phyloP scores from a whole-genome alignment of 2,888 invertebrate species.

The Nebria brevicollis region DNA sequence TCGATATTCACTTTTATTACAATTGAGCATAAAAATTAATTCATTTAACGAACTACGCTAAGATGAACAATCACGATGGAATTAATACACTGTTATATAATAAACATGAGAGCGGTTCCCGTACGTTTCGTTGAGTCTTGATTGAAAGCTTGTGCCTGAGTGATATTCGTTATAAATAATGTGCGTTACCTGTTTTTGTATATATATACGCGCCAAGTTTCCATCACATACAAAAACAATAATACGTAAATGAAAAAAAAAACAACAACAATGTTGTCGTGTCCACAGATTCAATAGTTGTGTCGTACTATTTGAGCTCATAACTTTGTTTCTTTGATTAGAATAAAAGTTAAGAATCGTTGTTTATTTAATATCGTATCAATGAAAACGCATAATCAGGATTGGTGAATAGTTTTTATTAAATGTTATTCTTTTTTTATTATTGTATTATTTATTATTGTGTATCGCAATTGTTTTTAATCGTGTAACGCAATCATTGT shows the following conservation, averaged over 20 bases:
- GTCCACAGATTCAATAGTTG: conserved; percentile 22
- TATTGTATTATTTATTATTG: conserved; percentile 46
- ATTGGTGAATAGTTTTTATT: conserved; percentile 41
- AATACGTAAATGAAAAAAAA: not conserved
- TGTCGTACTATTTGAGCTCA: conserved; percentile 34
- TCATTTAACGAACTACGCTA: not conserved
- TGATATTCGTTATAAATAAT: conserved; percentile 40
- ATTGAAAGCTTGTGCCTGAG: conserved; percentile 45
- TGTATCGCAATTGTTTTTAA: conserved; percentile 38
- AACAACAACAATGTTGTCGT: conserved; percentile 23
- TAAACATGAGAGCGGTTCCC: conserved; percentile 3
- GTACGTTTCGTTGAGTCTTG: conserved; percentile 31
- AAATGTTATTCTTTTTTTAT: conserved; percentile 40
- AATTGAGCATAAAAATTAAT: too few relatives aligned
- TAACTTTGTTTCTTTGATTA: not conserved
- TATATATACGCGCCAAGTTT: conserved; percentile 28
- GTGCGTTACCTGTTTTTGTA: conserved; percentile 46
- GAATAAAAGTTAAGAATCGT: conserved; percentile 2
- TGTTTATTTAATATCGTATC: not conserved
- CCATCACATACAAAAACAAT: conserved; percentile 30
- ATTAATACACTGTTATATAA: not conserved
- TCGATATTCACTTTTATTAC: too few relatives aligned
- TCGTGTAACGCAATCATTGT: conserved; percentile 45
- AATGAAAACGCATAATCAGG: conserved; percentile 2
- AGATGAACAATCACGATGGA: not conserved